Conservation (phyloP, 2,797 vertebrate species). For the Poeciliopsis turneri region DNA sequence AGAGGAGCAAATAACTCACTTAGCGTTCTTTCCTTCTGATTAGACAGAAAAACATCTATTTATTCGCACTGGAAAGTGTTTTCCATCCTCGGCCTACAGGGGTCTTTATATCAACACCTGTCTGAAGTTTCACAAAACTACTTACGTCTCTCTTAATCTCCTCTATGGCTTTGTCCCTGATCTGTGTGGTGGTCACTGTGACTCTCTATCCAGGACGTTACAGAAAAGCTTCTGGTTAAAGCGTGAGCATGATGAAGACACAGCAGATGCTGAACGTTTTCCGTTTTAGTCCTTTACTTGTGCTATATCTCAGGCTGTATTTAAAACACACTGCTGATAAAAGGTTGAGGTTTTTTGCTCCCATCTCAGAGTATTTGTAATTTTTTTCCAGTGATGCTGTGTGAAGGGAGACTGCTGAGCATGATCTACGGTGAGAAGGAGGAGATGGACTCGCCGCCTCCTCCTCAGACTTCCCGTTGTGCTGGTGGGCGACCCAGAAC, state of each 20-base stretch:
- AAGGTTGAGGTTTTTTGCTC: not conserved
- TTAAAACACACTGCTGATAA: not conserved
- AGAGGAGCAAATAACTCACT: not conserved
- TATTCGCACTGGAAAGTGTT: not conserved
- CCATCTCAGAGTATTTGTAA: constrained; percentile 12
- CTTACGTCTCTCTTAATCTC: not conserved
- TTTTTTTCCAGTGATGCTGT: constrained; percentile 77
- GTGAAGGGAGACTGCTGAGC: constrained; percentile 78
- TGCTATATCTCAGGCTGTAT: not conserved
- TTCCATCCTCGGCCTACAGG: not conserved
- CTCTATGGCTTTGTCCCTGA: not conserved
- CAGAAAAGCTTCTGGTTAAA: not conserved
- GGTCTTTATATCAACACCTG: not conserved
- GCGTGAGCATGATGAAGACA: not conserved
- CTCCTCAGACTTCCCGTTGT: constrained; percentile 22
- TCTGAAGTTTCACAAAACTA: not conserved
- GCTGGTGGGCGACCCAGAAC: constrained; percentile 29
- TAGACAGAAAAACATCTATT: not conserved
- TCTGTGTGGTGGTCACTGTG: not conserved
- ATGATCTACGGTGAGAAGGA: constrained; percentile 66
- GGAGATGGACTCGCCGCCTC: constrained; percentile 32
- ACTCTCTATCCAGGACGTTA: not conserved
- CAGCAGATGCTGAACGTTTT: not conserved
- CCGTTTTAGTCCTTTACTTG: not conserved
- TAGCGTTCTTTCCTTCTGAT: not conserved